Evolutionary conservation across 2,113 vertebrate species (phyloP).

Genomic region (Haplochromis vanheusdeni): DNA sequence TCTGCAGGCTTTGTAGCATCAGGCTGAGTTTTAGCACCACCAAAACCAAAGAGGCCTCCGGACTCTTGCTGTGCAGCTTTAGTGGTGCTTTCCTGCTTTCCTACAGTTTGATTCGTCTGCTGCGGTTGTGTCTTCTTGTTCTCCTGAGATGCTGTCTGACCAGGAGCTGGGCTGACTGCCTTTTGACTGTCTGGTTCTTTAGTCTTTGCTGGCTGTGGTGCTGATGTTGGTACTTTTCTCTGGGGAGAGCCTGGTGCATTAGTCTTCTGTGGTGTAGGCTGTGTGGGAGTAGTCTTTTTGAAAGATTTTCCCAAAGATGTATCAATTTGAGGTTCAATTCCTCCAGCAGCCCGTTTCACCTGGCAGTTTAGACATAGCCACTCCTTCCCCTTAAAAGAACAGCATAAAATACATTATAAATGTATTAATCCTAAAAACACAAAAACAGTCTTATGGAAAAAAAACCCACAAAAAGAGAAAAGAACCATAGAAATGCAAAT

Average conservation of each 20-base stretch:
- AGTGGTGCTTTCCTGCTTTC: slow-evolving; percentile 49
- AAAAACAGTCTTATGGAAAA: not conserved
- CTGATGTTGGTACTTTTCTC: slow-evolving; percentile 25
- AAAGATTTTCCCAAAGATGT: not conserved
- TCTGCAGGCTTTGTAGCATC: slow-evolving; percentile 70
- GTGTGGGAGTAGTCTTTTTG: slow-evolving; percentile 1
- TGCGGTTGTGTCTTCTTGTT: slow-evolving; percentile 1
- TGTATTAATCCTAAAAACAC: not conserved
- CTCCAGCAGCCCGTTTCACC: slow-evolving; percentile 83
- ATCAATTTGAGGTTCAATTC: slow-evolving; percentile 63
- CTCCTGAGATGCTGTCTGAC: slow-evolving; percentile 48
- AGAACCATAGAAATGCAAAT: not conserved
- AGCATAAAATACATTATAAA: not conserved
- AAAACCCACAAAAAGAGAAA: not conserved
- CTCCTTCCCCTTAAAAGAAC: slow-evolving; percentile 78
- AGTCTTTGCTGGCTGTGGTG: slow-evolving; percentile 33
- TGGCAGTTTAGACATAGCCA: slow-evolving; percentile 98
- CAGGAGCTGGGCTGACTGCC: slow-evolving; percentile 17
- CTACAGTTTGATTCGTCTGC: slow-evolving; percentile 35
- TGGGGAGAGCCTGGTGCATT: slow-evolving; percentile 59
- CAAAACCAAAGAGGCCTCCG: slow-evolving; percentile 66
- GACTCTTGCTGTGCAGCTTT: slow-evolving; percentile 48
- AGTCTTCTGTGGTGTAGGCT: slow-evolving; percentile 21
- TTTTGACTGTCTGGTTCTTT: slow-evolving; percentile 22
- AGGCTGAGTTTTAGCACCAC: slow-evolving; percentile 52